Evolutionary conservation across 2,113 vertebrate species (phyloP).

Genomic region (Clinocottus analis): DNA sequence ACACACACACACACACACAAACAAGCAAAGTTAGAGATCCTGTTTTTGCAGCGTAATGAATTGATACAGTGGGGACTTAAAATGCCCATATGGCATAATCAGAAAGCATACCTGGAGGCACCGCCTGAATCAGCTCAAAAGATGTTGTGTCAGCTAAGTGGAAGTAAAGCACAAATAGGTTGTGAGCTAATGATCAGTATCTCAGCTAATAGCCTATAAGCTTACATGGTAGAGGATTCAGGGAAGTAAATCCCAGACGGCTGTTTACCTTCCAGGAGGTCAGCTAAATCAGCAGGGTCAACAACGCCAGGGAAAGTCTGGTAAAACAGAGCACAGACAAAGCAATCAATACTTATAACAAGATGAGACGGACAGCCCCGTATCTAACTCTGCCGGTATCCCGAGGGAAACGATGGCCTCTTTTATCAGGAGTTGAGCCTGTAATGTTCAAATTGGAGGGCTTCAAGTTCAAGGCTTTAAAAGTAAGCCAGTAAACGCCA

Average conservation of each 20-base stretch:
- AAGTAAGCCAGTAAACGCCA: background rate
- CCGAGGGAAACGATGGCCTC: background rate
- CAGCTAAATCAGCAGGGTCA: slow-evolving; percentile 92
- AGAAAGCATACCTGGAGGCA: slow-evolving; percentile 90
- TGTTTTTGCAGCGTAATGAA: slow-evolving; percentile 52
- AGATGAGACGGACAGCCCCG: slow-evolving; percentile 37
- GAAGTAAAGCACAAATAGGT: slow-evolving; percentile 66
- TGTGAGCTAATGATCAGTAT: slow-evolving; percentile 68
- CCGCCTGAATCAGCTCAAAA: slow-evolving; percentile 93
- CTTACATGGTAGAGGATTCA: slow-evolving; percentile 57
- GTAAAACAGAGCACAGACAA: slow-evolving; percentile 56
- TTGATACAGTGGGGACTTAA: slow-evolving; percentile 35
- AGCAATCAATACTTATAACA: slow-evolving; percentile 65
- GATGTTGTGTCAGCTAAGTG: slow-evolving; percentile 91
- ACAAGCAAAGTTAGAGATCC: slow-evolving; percentile 38
- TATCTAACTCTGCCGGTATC: slow-evolving; percentile 30
- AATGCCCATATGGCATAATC: slow-evolving; percentile 61
- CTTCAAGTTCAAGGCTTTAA: background rate
- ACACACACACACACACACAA: slow-evolving; percentile 30
- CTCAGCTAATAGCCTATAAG: slow-evolving; percentile 66
- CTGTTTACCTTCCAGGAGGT: slow-evolving; percentile 90
- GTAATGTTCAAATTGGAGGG: slow-evolving; percentile 29
- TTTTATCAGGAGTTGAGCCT: slow-evolving; percentile 22
- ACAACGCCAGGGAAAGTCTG: slow-evolving; percentile 87
- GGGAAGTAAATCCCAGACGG: slow-evolving; percentile 59